Conservation (phyloP, 1,140 invertebrate species). For the Megalonaias nervosa region DNA sequence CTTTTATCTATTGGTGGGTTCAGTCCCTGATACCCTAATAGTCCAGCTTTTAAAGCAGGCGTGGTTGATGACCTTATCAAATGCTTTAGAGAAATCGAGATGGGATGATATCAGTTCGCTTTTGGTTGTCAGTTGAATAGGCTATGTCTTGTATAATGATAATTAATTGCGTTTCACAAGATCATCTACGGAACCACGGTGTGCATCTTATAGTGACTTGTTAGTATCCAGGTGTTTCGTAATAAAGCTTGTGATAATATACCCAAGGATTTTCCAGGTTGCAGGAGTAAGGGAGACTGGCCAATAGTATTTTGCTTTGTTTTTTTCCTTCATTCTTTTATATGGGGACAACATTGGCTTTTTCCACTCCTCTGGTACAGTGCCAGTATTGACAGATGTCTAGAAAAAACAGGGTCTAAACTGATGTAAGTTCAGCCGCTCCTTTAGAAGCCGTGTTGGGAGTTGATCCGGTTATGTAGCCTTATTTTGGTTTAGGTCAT, state of each 20-base stretch:
- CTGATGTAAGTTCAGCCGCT: background rate
- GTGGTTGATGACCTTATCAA: too few relatives aligned
- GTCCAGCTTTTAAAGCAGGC: too few relatives aligned
- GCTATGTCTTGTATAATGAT: too few relatives aligned
- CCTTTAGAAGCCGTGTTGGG: background rate
- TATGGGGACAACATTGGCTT: background rate
- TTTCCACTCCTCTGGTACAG: background rate
- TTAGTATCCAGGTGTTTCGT: background rate
- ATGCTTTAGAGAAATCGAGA: too few relatives aligned
- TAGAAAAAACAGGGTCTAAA: background rate
- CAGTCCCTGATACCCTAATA: too few relatives aligned
- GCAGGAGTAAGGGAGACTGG: too few relatives aligned
- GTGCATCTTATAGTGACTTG: background rate
- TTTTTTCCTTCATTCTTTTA: background rate
- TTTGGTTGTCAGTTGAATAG: too few relatives aligned
- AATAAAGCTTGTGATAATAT: slow-evolving; percentile 5
- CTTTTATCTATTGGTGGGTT: too few relatives aligned
- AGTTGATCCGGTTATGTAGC: slow-evolving; percentile 22
- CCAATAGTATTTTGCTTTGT: too few relatives aligned
- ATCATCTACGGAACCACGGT: slow-evolving; percentile 13
- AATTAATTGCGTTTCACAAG: slow-evolving; percentile 15
- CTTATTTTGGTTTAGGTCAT: slow-evolving; percentile 14
- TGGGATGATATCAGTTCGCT: too few relatives aligned
- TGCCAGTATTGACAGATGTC: background rate
- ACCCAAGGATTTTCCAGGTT: background rate